These are phyloP conservation scores for Dryobates pubescens DNA, from an alignment of 2,797 vertebrate species.

Conservation along the genomic window DNA sequence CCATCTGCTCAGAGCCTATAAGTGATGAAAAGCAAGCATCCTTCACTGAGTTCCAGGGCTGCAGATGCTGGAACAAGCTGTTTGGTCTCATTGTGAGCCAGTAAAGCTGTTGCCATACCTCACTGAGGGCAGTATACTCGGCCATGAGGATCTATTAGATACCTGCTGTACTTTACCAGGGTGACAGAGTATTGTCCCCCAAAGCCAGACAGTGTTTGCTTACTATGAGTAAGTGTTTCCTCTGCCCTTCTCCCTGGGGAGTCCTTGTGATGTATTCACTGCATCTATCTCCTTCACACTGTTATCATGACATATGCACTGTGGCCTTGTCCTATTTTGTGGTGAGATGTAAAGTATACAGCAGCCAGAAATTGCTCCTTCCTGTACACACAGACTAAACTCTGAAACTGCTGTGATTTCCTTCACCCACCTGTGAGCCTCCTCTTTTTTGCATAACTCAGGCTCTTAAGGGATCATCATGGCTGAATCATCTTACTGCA, in stretches of 20 bases:
- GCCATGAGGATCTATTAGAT: not conserved
- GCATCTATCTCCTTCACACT: not conserved
- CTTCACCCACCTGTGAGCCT: not conserved
- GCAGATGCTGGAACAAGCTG: not conserved
- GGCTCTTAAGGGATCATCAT: not conserved
- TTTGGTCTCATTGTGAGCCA: not conserved
- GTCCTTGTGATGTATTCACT: not conserved
- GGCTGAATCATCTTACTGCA: not conserved
- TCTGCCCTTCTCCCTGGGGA: not conserved
- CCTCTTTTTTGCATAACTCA: not conserved
- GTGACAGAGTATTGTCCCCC: not conserved
- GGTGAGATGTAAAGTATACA: slow-evolving; percentile 25
- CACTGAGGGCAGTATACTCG: not conserved
- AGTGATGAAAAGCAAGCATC: not conserved
- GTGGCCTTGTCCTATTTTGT: not conserved
- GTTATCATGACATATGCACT: fast-evolving
- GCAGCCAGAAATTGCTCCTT: slow-evolving; percentile 9
- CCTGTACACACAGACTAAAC: not conserved
- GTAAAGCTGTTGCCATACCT: fast-evolving
- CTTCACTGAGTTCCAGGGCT: not conserved
- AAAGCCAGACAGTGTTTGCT: slow-evolving; percentile 5
- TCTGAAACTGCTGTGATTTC: slow-evolving; percentile 8
- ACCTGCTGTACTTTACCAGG: not conserved
- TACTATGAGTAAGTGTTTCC: slow-evolving; percentile 32
- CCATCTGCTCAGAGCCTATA: not conserved